These are phyloP conservation scores for Bubo bubo DNA, from an alignment of 2,113 vertebrate genomes.

Conservation along the genomic window DNA sequence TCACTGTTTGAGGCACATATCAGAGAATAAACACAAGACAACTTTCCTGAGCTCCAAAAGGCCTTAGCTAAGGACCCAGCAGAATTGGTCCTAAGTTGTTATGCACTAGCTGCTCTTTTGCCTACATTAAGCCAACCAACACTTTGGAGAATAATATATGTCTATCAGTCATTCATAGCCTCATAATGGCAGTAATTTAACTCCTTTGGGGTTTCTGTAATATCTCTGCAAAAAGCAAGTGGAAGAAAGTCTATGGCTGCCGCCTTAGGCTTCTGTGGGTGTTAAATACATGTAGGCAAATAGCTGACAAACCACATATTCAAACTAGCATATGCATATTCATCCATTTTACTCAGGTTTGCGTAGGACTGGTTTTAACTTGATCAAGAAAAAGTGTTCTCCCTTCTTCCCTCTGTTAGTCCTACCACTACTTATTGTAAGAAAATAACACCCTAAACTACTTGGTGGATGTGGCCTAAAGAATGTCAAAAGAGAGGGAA, in stretches of 20 bases:
- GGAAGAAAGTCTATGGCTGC: neutral
- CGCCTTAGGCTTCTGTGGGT: conserved; percentile 43
- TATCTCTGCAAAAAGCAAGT: conserved; percentile 19
- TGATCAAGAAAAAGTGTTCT: neutral
- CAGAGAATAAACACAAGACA: neutral
- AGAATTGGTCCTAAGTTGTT: neutral
- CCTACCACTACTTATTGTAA: neutral
- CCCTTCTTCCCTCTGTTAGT: neutral
- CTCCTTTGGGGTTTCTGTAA: conserved; percentile 10
- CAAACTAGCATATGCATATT: conserved; percentile 22
- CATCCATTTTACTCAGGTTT: neutral
- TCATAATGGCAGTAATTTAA: neutral
- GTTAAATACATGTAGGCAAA: conserved; percentile 44
- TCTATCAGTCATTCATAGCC: neutral
- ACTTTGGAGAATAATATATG: neutral
- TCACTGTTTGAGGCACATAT: neutral
- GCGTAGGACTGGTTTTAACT: neutral
- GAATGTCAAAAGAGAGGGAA: neutral
- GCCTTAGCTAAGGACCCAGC: neutral
- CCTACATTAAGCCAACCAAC: neutral
- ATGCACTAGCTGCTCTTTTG: neutral
- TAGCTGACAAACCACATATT: conserved; percentile 42
- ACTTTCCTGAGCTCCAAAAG: neutral
- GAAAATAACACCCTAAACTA: neutral
- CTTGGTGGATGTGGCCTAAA: neutral